These are phyloP conservation scores for Cheilosia scutellata DNA, from an alignment of 2,888 invertebrate genomes.

Conservation along the genomic window DNA sequence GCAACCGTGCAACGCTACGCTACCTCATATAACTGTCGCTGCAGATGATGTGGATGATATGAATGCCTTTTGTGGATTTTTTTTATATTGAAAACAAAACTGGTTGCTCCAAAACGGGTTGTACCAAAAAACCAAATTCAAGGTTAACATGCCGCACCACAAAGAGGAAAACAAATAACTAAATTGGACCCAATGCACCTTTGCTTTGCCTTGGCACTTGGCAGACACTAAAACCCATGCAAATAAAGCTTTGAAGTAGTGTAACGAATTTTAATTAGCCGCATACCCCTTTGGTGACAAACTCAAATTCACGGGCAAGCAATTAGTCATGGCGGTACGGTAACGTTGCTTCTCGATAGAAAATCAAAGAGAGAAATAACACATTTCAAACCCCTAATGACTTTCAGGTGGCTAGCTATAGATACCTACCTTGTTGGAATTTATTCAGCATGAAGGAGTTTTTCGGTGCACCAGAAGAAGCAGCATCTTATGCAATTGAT, in stretches of 20 bases:
- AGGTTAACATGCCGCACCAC: slow-evolving; percentile 43
- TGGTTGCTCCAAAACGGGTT: slow-evolving; percentile 63
- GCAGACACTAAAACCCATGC: slow-evolving; percentile 17
- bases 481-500: not conserved
- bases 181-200: slow-evolving; percentile 57
- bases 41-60: slow-evolving; percentile 2
- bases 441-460: not conserved
- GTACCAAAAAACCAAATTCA: slow-evolving; percentile 45
- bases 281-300: not conserved
- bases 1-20: slow-evolving; percentile 30
- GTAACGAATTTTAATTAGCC: slow-evolving; percentile 57
- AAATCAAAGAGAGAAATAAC: too few species aligned
- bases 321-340: slow-evolving; percentile 15
- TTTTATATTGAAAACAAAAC: slow-evolving; percentile 50
- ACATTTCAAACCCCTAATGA: too few species aligned
- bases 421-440: too few species aligned
- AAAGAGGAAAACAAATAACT: slow-evolving; percentile 35
- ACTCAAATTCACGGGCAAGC: slow-evolving; percentile 9
- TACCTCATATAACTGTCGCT: slow-evolving; percentile 27
- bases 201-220: slow-evolving; percentile 38
- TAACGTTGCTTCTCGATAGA: not conserved
- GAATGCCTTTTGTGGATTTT: not conserved
- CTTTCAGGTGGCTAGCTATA: too few species aligned
- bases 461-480: not conserved
- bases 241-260: slow-evolving; percentile 43